phyloP scores from a whole-genome alignment of 35 echinoderm and acorn worm species.

The Heliocidaris tuberculata region DNA sequence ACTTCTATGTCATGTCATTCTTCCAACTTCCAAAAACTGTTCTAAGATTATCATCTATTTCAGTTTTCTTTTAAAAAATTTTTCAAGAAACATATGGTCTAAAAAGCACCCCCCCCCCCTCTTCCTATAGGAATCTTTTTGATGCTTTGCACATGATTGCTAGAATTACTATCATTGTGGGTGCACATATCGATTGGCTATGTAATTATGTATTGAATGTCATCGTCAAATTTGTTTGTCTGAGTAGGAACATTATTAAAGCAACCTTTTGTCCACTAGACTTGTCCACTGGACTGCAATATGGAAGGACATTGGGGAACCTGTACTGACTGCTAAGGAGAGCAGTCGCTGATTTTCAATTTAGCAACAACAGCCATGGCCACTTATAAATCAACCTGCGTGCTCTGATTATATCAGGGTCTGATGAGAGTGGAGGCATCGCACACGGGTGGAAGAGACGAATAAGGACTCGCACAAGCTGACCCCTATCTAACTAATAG shows the following conservation, averaged over 20 bases:
- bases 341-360: not conserved
- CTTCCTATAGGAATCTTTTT: not conserved
- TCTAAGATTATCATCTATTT: no score
- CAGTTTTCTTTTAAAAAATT: no score
- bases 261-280: not conserved
- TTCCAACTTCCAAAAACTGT: no score
- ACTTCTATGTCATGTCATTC: no score
- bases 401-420: not conserved
- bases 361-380: not conserved
- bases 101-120: no score
- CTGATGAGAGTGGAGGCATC: not conserved
- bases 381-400: not conserved
- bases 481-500: slow-evolving; percentile 10
- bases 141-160: not conserved
- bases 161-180: not conserved
- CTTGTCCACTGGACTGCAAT: not conserved
- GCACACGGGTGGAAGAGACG: not conserved
- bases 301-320: not conserved
- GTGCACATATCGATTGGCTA: not conserved
- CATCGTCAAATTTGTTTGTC: not conserved
- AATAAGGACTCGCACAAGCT: not conserved
- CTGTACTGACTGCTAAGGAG: not conserved
- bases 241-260: not conserved
- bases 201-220: not conserved
- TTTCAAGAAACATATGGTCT: no score